phyloP scores from a whole-genome alignment of 2,113 vertebrate genomes.

The Melanostigma gelatinosum region DNA sequence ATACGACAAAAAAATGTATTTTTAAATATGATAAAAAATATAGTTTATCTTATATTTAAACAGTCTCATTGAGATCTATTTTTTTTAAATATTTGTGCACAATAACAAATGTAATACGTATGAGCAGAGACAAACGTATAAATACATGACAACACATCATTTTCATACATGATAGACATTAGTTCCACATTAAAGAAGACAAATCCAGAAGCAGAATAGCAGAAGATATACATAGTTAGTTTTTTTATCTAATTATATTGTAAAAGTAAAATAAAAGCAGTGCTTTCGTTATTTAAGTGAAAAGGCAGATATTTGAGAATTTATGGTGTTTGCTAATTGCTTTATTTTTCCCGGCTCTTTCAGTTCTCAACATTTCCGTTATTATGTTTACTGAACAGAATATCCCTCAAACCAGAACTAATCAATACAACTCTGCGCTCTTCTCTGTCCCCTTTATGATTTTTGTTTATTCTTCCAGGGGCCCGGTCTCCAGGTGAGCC shows the following conservation, averaged over 20 bases:
- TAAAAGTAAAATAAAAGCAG: neutral
- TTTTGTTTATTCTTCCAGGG: conserved; percentile 58
- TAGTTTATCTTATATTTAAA: neutral
- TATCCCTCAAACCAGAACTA: conserved; percentile 12
- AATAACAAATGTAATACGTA: neutral
- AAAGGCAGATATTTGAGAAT: conserved; percentile 51
- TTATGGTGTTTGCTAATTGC: conserved; percentile 35
- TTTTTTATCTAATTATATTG: neutral
- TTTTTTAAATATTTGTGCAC: neutral
- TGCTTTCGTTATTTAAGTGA: neutral
- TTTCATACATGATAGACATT: neutral
- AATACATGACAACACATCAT: neutral
- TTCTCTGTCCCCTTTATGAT: conserved; percentile 61
- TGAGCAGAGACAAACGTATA: neutral
- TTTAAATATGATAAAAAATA: neutral
- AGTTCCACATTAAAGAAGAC: neutral
- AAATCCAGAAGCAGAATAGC: neutral
- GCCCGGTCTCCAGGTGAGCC: conserved; percentile 82
- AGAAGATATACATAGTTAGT: neutral
- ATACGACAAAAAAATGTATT: neutral
- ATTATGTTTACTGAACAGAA: conserved; percentile 35
- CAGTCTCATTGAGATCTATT: neutral
- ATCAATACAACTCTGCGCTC: conserved; percentile 48
- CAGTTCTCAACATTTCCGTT: conserved; percentile 32
- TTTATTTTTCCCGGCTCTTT: conserved; percentile 34